Evolutionary conservation across 2,888 invertebrate species (phyloP).

Genomic region (Notodonta dromedarius): DNA sequence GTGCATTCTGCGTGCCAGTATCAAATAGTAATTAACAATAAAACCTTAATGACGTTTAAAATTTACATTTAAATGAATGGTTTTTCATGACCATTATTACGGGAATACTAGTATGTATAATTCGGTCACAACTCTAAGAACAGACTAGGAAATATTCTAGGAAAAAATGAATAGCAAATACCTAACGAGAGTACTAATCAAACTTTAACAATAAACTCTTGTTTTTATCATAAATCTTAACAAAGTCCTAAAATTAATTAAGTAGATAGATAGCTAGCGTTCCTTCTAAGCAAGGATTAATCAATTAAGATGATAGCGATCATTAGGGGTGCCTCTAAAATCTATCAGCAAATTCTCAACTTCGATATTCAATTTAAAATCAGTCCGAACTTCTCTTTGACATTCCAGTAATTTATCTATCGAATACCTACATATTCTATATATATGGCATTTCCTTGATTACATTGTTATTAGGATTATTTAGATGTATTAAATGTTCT

Average conservation of each 20-base stretch:
- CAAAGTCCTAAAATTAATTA: background rate
- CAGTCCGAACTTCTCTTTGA: conserved; percentile 23
- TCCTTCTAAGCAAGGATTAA: conserved; percentile 17
- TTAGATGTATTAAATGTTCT: no score
- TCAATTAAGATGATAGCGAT: conserved; percentile 32
- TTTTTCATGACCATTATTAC: no score
- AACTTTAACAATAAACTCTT: background rate
- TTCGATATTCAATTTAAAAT: conserved; percentile 29
- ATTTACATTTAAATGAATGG: no score
- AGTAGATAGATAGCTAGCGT: background rate
- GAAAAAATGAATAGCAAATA: no score
- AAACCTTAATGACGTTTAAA: no score
- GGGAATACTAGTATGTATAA: no score
- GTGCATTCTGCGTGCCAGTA: no score
- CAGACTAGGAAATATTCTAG: no score
- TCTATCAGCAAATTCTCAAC: conserved; percentile 24
- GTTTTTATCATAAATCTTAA: background rate
- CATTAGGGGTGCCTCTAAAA: conserved; percentile 25
- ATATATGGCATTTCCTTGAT: no score
- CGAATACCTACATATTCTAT: conserved; percentile 12
- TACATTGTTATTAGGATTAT: no score
- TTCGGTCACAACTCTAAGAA: no score
- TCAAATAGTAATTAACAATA: no score
- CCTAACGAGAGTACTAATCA: background rate
- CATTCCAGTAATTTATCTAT: conserved; percentile 17